Base-by-base conservation (phyloP, 2,113 vertebrate species). In the Stigmatopora nigra region DNA sequence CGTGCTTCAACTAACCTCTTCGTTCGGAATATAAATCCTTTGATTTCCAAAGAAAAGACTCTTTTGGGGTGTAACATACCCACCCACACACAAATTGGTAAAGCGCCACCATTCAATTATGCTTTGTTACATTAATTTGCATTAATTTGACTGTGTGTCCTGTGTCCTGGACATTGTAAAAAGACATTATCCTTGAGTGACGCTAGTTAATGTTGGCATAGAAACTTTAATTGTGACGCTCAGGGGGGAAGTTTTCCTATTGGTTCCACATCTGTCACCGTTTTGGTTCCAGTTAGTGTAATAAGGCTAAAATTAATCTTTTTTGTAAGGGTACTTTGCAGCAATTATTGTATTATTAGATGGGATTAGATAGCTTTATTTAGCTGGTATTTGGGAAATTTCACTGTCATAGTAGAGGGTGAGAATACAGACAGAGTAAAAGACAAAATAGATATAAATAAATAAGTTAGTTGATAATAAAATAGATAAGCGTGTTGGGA, bases 171-270 rank as follows among this genome's bases (percentile, higher is more conserved):
- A 7, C 41, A 4, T 45, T 46, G 41, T 45, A 61, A 45, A 22
- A 22, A 61, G 13, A 38, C n/a, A 44, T 61, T 20, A 14, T 45
- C 59, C 59, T 61, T 20, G 41, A 61, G 41, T 61, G 59, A 61
- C 13, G 41, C 59, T 45, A 61, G 41, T 61, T 45, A 20, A 46
- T 45, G 59, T 45, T 45, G 38, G 41, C 59, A 15, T n/a, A 19
- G 59, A 10, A 46, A 61, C 19, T 61, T 46, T 45, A 22, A 45
- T 61, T 41, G 45, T n/a, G 36, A 44, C 58, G 19, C 58, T 44
- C n/a, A 11, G 9, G 59, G 59, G 25, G 41, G 59, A 61, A 22
- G n/a, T 61, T 61, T 16, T 61, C 44, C 44, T 61, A 61, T 61
- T 44, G 3, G 41, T 61, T 61, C 12, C 59, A 22, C 59, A 61